Percentiles rank a stretch among this genome's conserved stretches.
phyloP scores from a whole-genome alignment of 2,113 vertebrate genomes.

The Epinephelus moara region DNA sequence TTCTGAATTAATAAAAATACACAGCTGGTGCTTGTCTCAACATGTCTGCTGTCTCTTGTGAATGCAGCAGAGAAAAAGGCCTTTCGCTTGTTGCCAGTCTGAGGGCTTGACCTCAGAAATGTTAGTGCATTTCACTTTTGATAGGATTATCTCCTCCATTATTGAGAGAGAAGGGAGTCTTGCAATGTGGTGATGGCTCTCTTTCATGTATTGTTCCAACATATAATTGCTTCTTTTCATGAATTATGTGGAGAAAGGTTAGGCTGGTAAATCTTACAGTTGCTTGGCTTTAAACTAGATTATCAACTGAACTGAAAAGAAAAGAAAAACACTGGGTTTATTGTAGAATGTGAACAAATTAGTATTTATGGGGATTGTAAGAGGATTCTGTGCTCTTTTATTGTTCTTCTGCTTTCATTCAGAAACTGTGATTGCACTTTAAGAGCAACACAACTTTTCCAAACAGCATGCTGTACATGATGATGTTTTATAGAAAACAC shows the following conservation, averaged over 20 bases:
- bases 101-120: constrained; percentile 72
- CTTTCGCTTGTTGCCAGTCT: constrained; percentile 41
- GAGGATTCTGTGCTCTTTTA: neutral
- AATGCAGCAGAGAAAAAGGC: constrained; percentile 34
- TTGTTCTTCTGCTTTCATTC: constrained; percentile 15
- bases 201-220: constrained; percentile 79
- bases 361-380: constrained; percentile 3
- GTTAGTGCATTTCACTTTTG: constrained; percentile 75
- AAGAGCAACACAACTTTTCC: neutral
- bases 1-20: constrained; percentile 15
- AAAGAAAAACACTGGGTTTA: neutral
- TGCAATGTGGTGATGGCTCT: constrained; percentile 60
- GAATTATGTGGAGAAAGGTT: constrained; percentile 67
- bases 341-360: neutral
- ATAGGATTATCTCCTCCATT: constrained; percentile 79
- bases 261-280: constrained; percentile 62
- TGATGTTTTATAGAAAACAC: neutral
- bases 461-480: neutral
- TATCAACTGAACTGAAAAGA: constrained; percentile 49
- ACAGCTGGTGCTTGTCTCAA: constrained; percentile 23
- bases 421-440: constrained; percentile 17
- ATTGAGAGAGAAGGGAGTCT: constrained; percentile 61
- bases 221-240: constrained; percentile 86
- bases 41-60: constrained; percentile 24
- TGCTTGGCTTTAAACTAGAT: constrained; percentile 47